phyloP scores from a whole-genome alignment of 1,140 invertebrate genomes.

The Sipha flava region DNA sequence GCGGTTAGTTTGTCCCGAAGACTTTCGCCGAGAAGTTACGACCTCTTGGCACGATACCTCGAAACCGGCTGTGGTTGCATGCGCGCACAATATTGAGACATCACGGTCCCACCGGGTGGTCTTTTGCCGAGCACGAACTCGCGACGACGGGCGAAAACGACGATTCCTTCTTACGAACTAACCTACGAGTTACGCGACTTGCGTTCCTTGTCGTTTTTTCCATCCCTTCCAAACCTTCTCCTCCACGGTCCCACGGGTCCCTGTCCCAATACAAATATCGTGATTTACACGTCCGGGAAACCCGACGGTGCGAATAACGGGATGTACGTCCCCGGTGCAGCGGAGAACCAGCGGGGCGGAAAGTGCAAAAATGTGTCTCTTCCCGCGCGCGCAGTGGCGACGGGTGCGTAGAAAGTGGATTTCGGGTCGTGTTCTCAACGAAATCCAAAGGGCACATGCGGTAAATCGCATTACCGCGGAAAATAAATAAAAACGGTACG shows the following conservation, averaged over 20 bases:
- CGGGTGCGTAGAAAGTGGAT: not conserved
- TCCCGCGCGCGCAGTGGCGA: not conserved
- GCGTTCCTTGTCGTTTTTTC: no score
- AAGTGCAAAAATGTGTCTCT: slow-evolving; percentile 21
- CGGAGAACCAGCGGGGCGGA: not conserved
- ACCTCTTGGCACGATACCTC: not conserved
- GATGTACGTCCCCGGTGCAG: not conserved
- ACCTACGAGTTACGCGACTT: no score
- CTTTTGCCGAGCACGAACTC: not conserved
- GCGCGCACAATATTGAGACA: not conserved
- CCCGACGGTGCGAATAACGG: slow-evolving; percentile 1
- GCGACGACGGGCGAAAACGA: not conserved
- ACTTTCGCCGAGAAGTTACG: not conserved
- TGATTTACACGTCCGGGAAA: not conserved
- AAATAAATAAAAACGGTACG: not conserved
- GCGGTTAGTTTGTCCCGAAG: not conserved
- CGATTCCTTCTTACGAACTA: no score
- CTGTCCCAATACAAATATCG: not conserved
- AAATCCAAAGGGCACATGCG: not conserved
- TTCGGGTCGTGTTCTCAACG: not conserved
- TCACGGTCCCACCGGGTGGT: slow-evolving; percentile 12
- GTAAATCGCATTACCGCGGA: not conserved
- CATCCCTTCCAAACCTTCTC: no score
- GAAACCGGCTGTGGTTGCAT: not conserved
- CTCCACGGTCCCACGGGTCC: not conserved